phyloP scores from a whole-genome alignment of 2,888 invertebrate species.

The Agrypnus murinus region DNA sequence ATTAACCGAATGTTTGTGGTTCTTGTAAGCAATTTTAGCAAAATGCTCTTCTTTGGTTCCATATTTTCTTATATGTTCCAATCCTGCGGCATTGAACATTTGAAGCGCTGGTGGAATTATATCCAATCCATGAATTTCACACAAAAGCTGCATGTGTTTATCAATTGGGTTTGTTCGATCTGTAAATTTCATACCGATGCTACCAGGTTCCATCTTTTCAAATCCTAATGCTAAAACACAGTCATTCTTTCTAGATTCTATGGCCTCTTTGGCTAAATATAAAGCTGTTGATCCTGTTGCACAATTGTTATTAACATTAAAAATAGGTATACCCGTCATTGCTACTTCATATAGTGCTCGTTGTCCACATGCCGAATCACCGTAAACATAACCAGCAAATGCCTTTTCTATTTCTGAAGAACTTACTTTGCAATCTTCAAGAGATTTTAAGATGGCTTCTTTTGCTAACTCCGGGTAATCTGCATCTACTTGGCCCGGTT shows the following conservation, averaged over 20 bases:
- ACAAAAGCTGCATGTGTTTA: conserved; percentile 89
- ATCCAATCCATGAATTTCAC: conserved; percentile 86
- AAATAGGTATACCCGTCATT: conserved; percentile 96
- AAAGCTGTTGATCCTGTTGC: conserved; percentile 97
- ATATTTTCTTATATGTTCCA: conserved; percentile 97
- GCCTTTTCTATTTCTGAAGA: conserved; percentile 91
- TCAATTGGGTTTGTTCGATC: conserved; percentile 94
- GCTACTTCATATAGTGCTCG: conserved; percentile 95
- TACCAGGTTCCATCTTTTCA: conserved; percentile 98
- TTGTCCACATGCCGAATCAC: conserved; percentile 96
- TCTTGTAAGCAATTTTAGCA: conserved; percentile 98
- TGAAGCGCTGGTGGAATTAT: conserved; percentile 94
- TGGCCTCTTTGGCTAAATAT: conserved; percentile 90
- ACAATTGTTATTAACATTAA: conserved; percentile 99
- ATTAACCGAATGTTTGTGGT: conserved; percentile 96
- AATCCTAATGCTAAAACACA: conserved; percentile 96
- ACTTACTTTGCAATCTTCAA: conserved; percentile 87
- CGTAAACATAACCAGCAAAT: conserved; percentile 94
- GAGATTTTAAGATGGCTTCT: conserved; percentile 92
- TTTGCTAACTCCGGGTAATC: conserved; percentile 97
- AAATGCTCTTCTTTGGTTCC: conserved; percentile 95
- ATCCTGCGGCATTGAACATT: conserved; percentile 96
- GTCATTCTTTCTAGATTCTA: conserved; percentile 90
- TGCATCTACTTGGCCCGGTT: conserved; percentile 86
- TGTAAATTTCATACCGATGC: conserved; percentile 82